Conservation (phyloP, 1,140 invertebrate species). For the Lordiphosa clarofinis region DNA sequence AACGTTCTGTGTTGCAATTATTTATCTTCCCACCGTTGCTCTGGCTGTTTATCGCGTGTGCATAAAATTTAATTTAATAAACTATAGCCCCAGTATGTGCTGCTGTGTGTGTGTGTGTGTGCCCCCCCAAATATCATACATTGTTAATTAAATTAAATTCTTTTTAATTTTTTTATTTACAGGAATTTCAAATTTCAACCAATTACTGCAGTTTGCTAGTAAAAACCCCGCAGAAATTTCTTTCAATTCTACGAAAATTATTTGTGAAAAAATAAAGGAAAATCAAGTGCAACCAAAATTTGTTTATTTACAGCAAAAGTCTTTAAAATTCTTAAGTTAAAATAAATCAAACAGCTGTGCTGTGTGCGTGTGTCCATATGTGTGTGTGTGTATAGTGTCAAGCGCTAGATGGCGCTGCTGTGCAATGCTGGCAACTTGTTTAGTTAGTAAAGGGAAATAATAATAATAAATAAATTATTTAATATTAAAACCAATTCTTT, state of each 20-base stretch:
- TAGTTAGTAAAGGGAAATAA: slow-evolving; percentile 22
- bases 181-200: slow-evolving; percentile 67
- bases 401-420: slow-evolving; percentile 56
- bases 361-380: slow-evolving; percentile 30
- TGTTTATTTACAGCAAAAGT: too few species aligned
- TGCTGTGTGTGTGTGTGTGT: too few species aligned
- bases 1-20: slow-evolving; percentile 17
- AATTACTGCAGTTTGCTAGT: slow-evolving; percentile 67
- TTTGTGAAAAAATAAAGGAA: slow-evolving; percentile 12
- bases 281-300: slow-evolving; percentile 22
- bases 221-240: slow-evolving; percentile 52
- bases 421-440: slow-evolving; percentile 33
- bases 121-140: too few species aligned
- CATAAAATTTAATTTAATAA: slow-evolving; percentile 33
- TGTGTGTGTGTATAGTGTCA: slow-evolving; percentile 46
- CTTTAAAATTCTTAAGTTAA: slow-evolving; percentile 17
- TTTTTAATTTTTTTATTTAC: slow-evolving; percentile 27
- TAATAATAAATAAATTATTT: too few species aligned
- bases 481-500: too few species aligned
- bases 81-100: not conserved
- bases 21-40: slow-evolving; percentile 11
- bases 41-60: slow-evolving; percentile 1
- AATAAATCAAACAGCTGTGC: slow-evolving; percentile 45
- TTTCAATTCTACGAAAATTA: slow-evolving; percentile 49
- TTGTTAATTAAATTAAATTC: slow-evolving; percentile 15